These are phyloP conservation scores for Emys orbicularis DNA, from an alignment of 2,797 vertebrate genomes.

Conservation along the genomic window DNA sequence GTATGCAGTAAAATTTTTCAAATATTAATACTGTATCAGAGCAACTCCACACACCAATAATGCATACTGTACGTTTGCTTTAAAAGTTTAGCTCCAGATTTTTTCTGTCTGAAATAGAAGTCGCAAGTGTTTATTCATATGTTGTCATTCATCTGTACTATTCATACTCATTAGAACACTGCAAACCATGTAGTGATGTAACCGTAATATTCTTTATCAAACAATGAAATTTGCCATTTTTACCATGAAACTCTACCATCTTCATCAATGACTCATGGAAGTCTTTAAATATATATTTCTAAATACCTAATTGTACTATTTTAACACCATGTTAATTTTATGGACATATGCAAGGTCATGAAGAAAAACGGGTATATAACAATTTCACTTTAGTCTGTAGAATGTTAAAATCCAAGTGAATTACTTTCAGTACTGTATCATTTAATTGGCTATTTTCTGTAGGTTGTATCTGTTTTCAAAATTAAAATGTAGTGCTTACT, in stretches of 20 bases:
- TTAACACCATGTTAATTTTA: slow-evolving; percentile 43
- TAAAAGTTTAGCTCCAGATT: background rate
- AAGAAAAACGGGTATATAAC: slow-evolving; percentile 5
- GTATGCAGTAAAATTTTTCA: background rate
- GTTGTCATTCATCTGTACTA: background rate
- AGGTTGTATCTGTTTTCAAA: background rate
- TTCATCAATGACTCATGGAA: background rate
- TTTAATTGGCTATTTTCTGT: background rate
- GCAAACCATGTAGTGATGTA: background rate
- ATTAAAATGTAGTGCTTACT: slow-evolving; percentile 4
- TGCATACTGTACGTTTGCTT: background rate
- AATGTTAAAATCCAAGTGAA: slow-evolving; percentile 22
- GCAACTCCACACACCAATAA: slow-evolving; percentile 17
- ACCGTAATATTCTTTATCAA: background rate
- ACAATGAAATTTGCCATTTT: background rate
- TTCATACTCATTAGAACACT: background rate
- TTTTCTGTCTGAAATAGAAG: background rate
- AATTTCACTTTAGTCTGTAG: background rate
- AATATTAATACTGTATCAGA: background rate
- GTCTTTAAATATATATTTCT: background rate
- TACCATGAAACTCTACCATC: background rate
- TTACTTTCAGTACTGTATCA: slow-evolving; percentile 6
- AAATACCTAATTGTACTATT: background rate
- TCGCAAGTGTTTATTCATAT: background rate
- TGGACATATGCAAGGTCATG: background rate